A percentile compares a stretch with the other conserved stretches of the same genome.
Evolutionary conservation across 2,113 vertebrate genomes (phyloP).

Genomic region (Okapia johnstoni): DNA sequence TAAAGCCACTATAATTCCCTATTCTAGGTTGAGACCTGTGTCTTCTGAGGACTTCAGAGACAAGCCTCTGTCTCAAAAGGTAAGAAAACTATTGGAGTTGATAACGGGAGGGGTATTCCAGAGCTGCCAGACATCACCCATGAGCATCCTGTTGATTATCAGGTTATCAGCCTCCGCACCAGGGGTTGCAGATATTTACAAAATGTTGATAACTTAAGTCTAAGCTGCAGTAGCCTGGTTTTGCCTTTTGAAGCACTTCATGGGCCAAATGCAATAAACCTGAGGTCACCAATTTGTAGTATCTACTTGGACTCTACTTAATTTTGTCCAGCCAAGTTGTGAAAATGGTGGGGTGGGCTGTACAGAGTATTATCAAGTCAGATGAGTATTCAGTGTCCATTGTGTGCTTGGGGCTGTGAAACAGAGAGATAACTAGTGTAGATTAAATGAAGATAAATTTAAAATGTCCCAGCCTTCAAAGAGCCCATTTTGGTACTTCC

Average conservation of each 20-base stretch:
- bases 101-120: background rate
- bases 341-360: background rate
- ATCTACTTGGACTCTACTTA: background rate
- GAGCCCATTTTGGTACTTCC: background rate
- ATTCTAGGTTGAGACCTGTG: slow-evolving; percentile 37
- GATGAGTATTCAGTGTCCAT: background rate
- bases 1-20: slow-evolving; percentile 21
- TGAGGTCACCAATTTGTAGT: background rate
- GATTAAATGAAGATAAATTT: background rate
- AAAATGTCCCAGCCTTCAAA: background rate
- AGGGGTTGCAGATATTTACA: background rate
- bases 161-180: background rate
- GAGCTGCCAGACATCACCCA: background rate
- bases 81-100: slow-evolving; percentile 25
- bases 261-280: background rate
- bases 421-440: background rate
- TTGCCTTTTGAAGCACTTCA: background rate
- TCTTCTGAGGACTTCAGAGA: slow-evolving; percentile 20
- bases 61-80: background rate
- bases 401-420: background rate
- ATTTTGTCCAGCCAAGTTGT: background rate
- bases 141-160: too few relatives aligned
- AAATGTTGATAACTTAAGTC: background rate
- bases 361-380: background rate
- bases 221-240: background rate